A percentile compares a stretch with the other conserved stretches of the same genome.
Evolutionary conservation across 2,888 invertebrate species (phyloP).

Genomic region (Pachydiplax longipennis): DNA sequence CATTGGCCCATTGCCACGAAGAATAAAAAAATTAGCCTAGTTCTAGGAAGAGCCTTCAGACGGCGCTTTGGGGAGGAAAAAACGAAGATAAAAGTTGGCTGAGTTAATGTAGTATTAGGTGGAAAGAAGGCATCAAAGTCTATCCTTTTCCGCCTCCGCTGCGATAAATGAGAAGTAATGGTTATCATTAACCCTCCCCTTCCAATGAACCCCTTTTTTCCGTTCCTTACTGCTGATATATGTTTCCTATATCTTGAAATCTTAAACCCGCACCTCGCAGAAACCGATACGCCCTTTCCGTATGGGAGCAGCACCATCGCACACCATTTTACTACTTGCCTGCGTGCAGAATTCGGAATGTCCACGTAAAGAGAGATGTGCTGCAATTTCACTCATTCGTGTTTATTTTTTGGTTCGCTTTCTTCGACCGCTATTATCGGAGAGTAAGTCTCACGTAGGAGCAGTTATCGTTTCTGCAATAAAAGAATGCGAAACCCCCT

Average conservation of each 20-base stretch:
- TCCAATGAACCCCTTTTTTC: background rate
- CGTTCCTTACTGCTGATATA: background rate
- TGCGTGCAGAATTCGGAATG: constrained; percentile 6
- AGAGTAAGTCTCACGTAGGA: no score
- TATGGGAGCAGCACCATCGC: background rate
- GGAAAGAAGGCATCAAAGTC: background rate
- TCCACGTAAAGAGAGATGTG: background rate
- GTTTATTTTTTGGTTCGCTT: background rate
- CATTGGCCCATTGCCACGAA: background rate
- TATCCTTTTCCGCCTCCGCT: background rate
- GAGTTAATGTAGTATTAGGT: background rate
- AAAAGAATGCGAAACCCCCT: no score
- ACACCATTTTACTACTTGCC: background rate
- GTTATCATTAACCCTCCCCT: constrained; percentile 24
- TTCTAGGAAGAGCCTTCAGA: background rate
- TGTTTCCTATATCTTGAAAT: background rate
- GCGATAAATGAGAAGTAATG: constrained; percentile 35
- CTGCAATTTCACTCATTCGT: background rate
- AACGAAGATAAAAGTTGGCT: background rate
- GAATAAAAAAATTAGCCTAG: background rate
- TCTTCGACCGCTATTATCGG: no score
- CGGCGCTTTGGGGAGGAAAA: background rate
- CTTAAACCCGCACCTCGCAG: background rate
- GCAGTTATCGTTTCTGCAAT: no score
- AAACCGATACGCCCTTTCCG: background rate